Base-by-base conservation (phyloP, 2,797 vertebrate genomes). In the Dendrocincla tyrannina region DNA sequence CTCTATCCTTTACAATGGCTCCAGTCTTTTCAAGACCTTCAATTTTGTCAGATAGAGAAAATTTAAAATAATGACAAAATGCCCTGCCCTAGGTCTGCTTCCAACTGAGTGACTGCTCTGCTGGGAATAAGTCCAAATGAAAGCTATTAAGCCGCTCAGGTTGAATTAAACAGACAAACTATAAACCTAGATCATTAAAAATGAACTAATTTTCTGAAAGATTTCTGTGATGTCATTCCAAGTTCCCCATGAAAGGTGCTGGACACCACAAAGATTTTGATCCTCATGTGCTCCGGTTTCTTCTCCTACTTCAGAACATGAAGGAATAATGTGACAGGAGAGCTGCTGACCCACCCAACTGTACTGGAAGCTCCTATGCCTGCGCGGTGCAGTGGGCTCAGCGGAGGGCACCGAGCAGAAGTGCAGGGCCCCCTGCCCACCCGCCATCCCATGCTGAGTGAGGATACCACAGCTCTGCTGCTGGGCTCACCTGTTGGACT, bases 41-140 rank as follows among this genome's bases (percentile, higher is more conserved):
- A 93, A 30, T 97, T 97, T 97, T 97, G 96, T 98, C 98, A 96
- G 96, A 93, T 53, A 96, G 93, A 98, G 96, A 95, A 98, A 98
- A 98, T 98, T 97, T 97, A 97, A 98, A 93, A 93, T 97, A 96
- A 97, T 96, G 96, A 97, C 95, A 94, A 93, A 96, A 91, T 32
- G 89, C 78, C 91, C 97, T 98, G 96, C 97, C 98, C 95, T 59
- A 93, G 95, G 97, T 96, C 97, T 96, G 97, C 97, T 97, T 98
- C 97, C 91, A 97, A 95, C 95, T 97, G 95, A 97, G 97, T 97
- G 96, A 96, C 96, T 96, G 88, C 97, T 94, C 94, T 86, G 96
- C 97, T 81, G 91, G 96, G 98, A 98, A 89, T 96, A 97, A 96
- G 96, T 98, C 93, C 96, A 96, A 96, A 95, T 94, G 97, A 97